Base-by-base conservation (phyloP, 2,113 vertebrate species). In the Brachyhypopomus occidentalis region DNA sequence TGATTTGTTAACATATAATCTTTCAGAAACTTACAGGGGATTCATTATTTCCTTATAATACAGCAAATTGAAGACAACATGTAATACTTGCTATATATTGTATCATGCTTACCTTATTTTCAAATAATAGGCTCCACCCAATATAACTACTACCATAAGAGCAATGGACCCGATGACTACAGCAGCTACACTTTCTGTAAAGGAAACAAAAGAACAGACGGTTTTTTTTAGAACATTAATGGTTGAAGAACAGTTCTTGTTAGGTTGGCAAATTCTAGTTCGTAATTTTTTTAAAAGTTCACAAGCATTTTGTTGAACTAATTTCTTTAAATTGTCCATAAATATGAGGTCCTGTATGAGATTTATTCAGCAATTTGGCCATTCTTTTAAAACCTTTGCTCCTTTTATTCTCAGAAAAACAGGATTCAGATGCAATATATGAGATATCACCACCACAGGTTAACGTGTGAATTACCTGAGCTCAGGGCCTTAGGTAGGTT, bases 91-190 rank as follows among this genome's bases (percentile, higher is more conserved):
- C 45, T 52, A 52, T 52, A 52, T 52, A n/a, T n/a, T n/a, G n/a
- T 14, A 2, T 5, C 23, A 2, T 67, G 88, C 91, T 89, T 83
- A 92, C 92, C 87, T 77, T 16, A 87, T 83, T 84, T 77, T 92
- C 75, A 78, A 84, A 81, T 87, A 82, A 80, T 89, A 92, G 4
- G 88, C 64, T 11, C 85, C 89, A 20, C 67, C 87, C 4, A 91
- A 34, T 52, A 89, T 27, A 0, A 89, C 2, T 2, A 90, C 0
- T 59, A 87, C 85, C 30, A 30, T 30, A 0, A 83, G 4, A 1
- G 62, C 0, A 7, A 90, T 76, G 77, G 90, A 84, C 2, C 80
- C 0, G 5, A 7, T 60, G 20, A 90, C 3, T 12, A 92, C 90
- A 45, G 25, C 78, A 16, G 59, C 82, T 36, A 92, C 34, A 38